Percentiles rank a stretch among this genome's conserved stretches.
These are phyloP conservation scores for Rhineura floridana DNA, from an alignment of 2,113 vertebrate species.

Conservation along the genomic window DNA sequence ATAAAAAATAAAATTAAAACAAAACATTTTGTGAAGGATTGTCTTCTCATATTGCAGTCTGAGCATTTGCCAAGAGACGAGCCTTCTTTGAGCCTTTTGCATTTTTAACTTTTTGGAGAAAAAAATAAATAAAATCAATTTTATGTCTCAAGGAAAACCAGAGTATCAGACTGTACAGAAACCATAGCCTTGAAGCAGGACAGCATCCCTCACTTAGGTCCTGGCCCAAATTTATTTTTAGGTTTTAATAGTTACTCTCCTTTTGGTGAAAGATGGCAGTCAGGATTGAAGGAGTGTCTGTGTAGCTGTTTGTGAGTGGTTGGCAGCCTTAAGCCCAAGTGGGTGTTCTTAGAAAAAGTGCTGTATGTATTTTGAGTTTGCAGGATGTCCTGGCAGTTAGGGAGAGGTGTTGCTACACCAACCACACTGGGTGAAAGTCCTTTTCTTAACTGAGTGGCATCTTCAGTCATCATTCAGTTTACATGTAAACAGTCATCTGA, in stretches of 20 bases:
- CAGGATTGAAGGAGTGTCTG: slow-evolving; percentile 51
- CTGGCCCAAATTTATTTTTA: slow-evolving; percentile 35
- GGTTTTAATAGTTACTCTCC: neutral
- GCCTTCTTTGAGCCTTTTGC: slow-evolving; percentile 71
- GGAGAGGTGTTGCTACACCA: slow-evolving; percentile 24
- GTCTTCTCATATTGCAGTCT: slow-evolving; percentile 72
- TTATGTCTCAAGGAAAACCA: slow-evolving; percentile 76
- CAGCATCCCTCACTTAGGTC: slow-evolving; percentile 52
- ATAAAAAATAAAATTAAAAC: slow-evolving; percentile 65
- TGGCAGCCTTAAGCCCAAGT: slow-evolving; percentile 68
- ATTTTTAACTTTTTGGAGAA: slow-evolving; percentile 76
- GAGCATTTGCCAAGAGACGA: slow-evolving; percentile 72
- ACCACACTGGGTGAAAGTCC: neutral
- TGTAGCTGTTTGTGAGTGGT: slow-evolving; percentile 55
- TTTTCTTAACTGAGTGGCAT: neutral
- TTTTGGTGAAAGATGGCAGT: slow-evolving; percentile 43
- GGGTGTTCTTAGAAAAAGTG: slow-evolving; percentile 51
- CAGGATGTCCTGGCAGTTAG: slow-evolving; percentile 32
- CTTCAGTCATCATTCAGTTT: neutral
- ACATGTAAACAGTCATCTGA: neutral
- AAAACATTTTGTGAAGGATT: slow-evolving; percentile 78
- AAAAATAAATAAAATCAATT: slow-evolving; percentile 69
- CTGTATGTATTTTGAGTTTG: slow-evolving; percentile 23
- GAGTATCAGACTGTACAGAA: slow-evolving; percentile 72
- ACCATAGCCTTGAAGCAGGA: slow-evolving; percentile 51